Evolutionary conservation across 2,888 invertebrate genomes (phyloP).

Genomic region (Parnassius glacialis): DNA sequence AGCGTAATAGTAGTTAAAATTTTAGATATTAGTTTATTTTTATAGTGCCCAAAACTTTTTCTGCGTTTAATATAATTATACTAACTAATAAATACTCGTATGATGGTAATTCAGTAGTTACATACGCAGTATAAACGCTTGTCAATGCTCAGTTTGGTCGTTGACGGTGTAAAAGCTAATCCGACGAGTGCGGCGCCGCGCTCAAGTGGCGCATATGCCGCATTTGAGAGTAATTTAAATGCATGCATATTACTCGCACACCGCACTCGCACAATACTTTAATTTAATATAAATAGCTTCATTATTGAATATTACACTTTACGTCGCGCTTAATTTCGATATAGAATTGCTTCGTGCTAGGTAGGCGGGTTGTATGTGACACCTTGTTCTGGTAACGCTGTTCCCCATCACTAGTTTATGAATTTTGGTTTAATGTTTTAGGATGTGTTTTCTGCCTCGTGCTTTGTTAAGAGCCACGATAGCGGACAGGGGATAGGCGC

Average conservation of each 20-base stretch:
- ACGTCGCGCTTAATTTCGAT: conserved; percentile 12
- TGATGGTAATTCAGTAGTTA: conserved; percentile 16
- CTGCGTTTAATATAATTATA: too few species aligned
- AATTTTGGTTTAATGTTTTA: too few species aligned
- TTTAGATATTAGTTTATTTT: too few species aligned
- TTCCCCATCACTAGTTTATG: too few species aligned
- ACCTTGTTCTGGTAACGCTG: too few species aligned
- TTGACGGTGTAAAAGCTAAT: conserved; percentile 37
- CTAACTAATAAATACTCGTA: neutral
- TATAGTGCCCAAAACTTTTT: too few species aligned
- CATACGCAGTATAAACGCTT: conserved; percentile 9
- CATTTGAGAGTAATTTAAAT: conserved; percentile 71
- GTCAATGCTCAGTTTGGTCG: conserved; percentile 28
- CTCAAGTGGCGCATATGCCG: conserved; percentile 42
- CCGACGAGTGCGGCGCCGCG: conserved; percentile 32
- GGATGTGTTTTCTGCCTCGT: too few species aligned
- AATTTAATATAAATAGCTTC: conserved; percentile 65
- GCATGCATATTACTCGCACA: conserved; percentile 63
- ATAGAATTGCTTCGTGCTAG: too few species aligned
- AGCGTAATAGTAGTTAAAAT: too few species aligned
- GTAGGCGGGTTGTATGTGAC: too few species aligned
- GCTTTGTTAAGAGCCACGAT: too few species aligned
- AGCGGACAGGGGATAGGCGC: too few species aligned
- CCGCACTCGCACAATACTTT: conserved; percentile 52
- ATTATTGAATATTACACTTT: conserved; percentile 41